Percentiles rank a stretch among this genome's conserved stretches.
Evolutionary conservation across 1,140 invertebrate genomes (phyloP).

Genomic region (Triops longicaudatus): DNA sequence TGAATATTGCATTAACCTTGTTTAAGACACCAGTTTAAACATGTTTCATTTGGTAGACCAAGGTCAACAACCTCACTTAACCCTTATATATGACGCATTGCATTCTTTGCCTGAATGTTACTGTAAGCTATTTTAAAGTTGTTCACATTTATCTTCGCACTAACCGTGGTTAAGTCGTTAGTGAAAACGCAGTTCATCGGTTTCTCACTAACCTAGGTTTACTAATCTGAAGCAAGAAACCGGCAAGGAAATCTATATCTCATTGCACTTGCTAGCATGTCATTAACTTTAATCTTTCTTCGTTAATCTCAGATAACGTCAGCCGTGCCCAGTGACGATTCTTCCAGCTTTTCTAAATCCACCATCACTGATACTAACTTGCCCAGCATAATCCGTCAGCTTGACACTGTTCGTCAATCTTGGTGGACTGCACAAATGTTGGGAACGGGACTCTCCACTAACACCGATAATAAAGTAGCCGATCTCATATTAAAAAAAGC

Average conservation of each 20-base stretch:
- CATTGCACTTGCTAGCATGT: background rate
- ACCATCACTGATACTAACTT: background rate
- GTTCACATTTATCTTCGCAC: too few relatives aligned
- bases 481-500: background rate
- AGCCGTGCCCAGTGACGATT: background rate
- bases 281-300: background rate
- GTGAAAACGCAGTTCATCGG: too few relatives aligned
- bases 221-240: too few relatives aligned
- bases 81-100: too few relatives aligned
- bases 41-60: too few relatives aligned
- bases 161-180: too few relatives aligned
- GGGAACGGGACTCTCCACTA: background rate
- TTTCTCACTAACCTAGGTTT: too few relatives aligned
- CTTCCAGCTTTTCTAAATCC: background rate
- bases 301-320: background rate
- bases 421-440: slow-evolving; percentile 14
- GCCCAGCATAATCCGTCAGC: background rate
- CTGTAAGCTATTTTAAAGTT: too few relatives aligned
- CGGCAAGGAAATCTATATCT: background rate
- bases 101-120: too few relatives aligned
- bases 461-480: background rate
- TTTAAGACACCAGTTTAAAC: too few relatives aligned
- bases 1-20: background rate
- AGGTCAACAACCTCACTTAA: too few relatives aligned
- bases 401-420: slow-evolving; percentile 11